Conservation (phyloP, 2,113 vertebrate genomes). For the Alligator sinensis region DNA sequence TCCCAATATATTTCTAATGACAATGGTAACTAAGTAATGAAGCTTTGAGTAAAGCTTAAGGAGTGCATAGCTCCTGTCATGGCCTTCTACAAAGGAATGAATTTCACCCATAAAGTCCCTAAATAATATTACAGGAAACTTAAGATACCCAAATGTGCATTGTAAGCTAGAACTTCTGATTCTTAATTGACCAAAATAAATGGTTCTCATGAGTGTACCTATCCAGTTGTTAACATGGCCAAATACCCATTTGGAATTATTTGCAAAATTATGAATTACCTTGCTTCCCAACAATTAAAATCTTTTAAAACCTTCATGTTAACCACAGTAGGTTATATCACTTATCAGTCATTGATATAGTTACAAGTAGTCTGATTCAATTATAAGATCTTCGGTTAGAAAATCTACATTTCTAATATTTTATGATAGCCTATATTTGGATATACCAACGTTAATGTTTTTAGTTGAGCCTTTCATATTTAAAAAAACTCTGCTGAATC, state of each 20-base stretch:
- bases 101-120: neutral
- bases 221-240: neutral
- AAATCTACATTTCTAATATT: rapidly evolving
- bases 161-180: neutral
- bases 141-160: neutral
- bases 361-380: neutral
- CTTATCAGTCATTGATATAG: rapidly evolving
- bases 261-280: neutral
- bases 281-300: neutral
- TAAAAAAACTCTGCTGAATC: neutral
- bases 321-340: neutral
- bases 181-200: neutral
- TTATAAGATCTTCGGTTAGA: neutral
- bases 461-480: neutral
- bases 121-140: neutral
- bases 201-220: neutral
- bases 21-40: neutral
- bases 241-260: neutral
- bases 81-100: neutral
- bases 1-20: neutral
- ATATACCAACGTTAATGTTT: neutral
- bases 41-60: neutral
- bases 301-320: neutral
- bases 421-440: rapidly evolving
- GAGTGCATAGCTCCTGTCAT: neutral